phyloP scores from a whole-genome alignment of 2,113 vertebrate species.

The Indicator indicator region DNA sequence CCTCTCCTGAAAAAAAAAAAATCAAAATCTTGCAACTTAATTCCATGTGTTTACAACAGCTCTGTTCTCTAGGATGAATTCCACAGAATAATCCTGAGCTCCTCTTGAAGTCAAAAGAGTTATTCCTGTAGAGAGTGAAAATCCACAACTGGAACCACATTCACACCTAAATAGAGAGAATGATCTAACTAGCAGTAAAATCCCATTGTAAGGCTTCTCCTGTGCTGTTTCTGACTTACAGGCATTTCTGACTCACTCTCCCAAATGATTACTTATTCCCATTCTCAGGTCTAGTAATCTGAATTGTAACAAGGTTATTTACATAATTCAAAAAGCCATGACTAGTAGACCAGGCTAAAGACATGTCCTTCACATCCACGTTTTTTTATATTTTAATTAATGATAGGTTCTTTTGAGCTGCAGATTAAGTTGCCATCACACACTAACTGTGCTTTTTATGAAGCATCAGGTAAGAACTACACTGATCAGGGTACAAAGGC shows the following conservation, averaged over 20 bases:
- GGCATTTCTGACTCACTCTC: neutral
- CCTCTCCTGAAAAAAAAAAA: neutral
- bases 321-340: neutral
- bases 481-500: neutral
- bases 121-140: neutral
- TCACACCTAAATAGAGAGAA: neutral
- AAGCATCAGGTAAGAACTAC: neutral
- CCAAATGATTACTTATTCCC: neutral
- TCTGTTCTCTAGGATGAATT: neutral
- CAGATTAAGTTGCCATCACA: neutral
- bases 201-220: neutral
- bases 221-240: neutral
- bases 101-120: neutral
- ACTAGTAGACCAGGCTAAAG: neutral
- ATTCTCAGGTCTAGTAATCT: neutral
- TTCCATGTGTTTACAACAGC: neutral
- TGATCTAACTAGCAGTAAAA: neutral
- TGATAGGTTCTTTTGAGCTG: neutral
- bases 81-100: neutral
- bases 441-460: neutral
- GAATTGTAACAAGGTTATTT: neutral
- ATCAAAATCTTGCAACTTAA: neutral
- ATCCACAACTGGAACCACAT: neutral
- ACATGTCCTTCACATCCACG: neutral
- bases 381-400: neutral